Percentiles rank a stretch among this genome's conserved stretches.
Evolutionary conservation across 1,140 invertebrate genomes (phyloP).

Genomic region (Papilio polytes): DNA sequence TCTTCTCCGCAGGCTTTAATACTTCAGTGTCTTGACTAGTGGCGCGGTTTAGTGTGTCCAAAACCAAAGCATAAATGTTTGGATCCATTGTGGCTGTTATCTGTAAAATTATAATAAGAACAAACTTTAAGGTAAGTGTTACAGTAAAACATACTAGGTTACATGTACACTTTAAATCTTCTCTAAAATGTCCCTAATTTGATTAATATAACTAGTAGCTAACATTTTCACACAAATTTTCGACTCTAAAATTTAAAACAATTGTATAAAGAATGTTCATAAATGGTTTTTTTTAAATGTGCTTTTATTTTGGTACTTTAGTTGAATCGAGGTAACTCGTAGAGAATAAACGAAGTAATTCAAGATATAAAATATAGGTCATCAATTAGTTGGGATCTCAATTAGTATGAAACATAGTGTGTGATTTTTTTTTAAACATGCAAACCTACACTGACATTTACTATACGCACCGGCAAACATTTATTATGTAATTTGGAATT

Average conservation of each 20-base stretch:
- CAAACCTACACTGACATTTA: constrained; percentile 19
- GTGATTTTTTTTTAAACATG: constrained; percentile 8
- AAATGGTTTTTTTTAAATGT: neutral
- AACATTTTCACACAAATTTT: no score
- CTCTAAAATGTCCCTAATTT: no score
- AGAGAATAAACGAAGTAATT: neutral
- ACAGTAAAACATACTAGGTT: no score
- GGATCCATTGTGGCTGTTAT: constrained; percentile 77
- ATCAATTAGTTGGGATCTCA: neutral
- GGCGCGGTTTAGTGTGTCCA: constrained; percentile 92
- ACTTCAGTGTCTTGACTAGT: constrained; percentile 93
- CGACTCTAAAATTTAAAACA: neutral
- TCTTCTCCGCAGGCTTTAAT: constrained; percentile 94
- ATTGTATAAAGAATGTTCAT: neutral
- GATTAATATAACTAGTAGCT: no score
- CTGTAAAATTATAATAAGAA: constrained; percentile 35
- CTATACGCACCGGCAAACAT: constrained; percentile 25
- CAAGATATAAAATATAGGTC: neutral
- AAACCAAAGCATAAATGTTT: constrained; percentile 84
- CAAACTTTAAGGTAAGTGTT: no score
- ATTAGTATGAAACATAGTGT: neutral
- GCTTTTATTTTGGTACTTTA: neutral
- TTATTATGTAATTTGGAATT: neutral
- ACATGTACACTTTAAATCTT: no score
- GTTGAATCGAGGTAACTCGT: neutral